Conservation (phyloP, 2,888 invertebrate species). For the Drosophila peninsularis region DNA sequence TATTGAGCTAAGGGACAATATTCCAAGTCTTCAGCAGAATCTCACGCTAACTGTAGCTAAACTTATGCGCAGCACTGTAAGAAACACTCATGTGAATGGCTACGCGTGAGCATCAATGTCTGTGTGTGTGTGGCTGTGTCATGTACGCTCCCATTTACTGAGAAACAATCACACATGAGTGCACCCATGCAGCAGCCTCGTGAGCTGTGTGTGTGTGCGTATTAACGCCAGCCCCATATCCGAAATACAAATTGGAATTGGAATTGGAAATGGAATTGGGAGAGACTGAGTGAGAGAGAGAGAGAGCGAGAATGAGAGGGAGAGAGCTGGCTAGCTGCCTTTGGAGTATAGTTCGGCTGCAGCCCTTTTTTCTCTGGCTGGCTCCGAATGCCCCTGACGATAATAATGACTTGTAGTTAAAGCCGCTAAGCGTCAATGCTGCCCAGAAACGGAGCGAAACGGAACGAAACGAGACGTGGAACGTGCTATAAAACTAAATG, state of each 20-base stretch:
- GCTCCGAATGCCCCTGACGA: conserved; percentile 66
- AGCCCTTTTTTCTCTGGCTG: background rate
- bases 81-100: conserved; percentile 19
- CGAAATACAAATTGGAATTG: conserved; percentile 72
- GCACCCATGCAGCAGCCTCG: conserved; percentile 36
- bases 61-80: conserved; percentile 34
- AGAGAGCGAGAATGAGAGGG: conserved; percentile 14
- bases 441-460: conserved; percentile 21
- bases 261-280: conserved; percentile 32
- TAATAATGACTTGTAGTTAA: conserved; percentile 77
- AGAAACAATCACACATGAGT: conserved; percentile 72
- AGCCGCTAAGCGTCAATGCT: conserved; percentile 58
- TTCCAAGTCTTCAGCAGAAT: background rate
- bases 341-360: conserved; percentile 40
- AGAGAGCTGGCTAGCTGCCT: conserved; percentile 20
- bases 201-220: conserved; percentile 40
- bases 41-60: conserved; percentile 12
- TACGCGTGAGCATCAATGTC: conserved; percentile 13
- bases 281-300: conserved; percentile 18
- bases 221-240: conserved; percentile 56
- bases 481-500: conserved; percentile 1
- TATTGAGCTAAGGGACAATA: background rate
- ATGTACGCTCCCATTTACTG: conserved; percentile 38
- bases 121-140: conserved; percentile 15
- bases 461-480: conserved; percentile 2